Base-by-base conservation (phyloP, 2,888 invertebrate species). In the Girardia tigrina region DNA sequence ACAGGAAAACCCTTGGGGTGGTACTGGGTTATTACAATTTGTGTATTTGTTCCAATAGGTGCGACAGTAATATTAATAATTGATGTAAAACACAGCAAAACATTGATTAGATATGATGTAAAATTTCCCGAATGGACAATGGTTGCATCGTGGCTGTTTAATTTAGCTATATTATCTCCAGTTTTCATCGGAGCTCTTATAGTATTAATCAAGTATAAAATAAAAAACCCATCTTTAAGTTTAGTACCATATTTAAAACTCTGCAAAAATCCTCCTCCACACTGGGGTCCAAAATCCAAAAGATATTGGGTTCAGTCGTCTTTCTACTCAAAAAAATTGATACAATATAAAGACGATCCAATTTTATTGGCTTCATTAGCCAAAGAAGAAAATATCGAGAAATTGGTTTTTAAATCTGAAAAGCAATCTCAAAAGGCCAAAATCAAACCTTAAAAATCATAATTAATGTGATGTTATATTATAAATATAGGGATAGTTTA, bases 281-380 rank as follows among this genome's bases (percentile, higher is more conserved):
- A 56, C n/a, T 56, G 56, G 56, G 56, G 56, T n/a, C 56, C 56
- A 23, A 56, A 56, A 56, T 56, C 2, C n/a, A 56, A 56, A 56
- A n/a, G 4, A 12, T 56, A 56, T 16, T 56, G 56, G 56, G n/a
- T 56, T 4, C 8, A 56, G n/a, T 56, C 56, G 23, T 2, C n/a
- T 6, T 56, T 8, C 23, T 56, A 56, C 23, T 56, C 56, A 4
- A 56, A 56, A 16, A 56, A 56, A n/a, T 16, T 56, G 4, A 4
- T 56, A 4, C n/a, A 56, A 56, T 4, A 12, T 16, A 56, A 56
- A 56, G 4, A 56, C 23, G n/a, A 56, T 56, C 56, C 56, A 2
- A n/a, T 56, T 56, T 56, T 56, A 56, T 16, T 56, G n/a, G 56
- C 56, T 6, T 12, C 56, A 8, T 12, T 56, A 2, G 56, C n/a